Percentiles rank a stretch among this genome's conserved stretches.
Evolutionary conservation across 2,113 vertebrate species (phyloP).

Genomic region (Argyrosomus japonicus): DNA sequence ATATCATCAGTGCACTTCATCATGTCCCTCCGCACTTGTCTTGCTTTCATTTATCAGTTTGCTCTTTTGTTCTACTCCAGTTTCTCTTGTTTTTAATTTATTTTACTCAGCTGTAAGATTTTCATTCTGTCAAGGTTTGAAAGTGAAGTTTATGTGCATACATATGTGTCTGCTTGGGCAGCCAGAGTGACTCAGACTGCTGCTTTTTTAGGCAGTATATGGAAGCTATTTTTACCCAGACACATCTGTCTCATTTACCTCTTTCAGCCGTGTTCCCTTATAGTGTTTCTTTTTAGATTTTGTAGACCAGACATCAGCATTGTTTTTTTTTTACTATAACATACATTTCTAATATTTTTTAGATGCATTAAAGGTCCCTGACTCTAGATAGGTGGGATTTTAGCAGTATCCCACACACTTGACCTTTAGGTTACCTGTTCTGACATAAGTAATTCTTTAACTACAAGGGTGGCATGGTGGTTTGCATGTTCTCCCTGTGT

Average conservation of each 20-base stretch:
- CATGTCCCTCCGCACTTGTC: not conserved
- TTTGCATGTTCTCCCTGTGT: no score
- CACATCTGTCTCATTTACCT: not conserved
- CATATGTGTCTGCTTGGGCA: not conserved
- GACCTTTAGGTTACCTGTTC: no score
- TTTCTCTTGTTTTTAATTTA: not conserved
- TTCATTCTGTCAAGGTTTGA: not conserved
- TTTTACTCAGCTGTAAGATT: not conserved
- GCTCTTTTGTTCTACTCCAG: not conserved
- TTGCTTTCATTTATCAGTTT: not conserved
- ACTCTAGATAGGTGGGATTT: no score
- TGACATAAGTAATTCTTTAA: no score
- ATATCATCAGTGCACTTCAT: conserved; percentile 1
- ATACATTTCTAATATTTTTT: no score
- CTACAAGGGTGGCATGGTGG: no score
- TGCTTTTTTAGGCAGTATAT: not conserved
- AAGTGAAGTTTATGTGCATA: not conserved
- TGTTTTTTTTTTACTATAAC: no score
- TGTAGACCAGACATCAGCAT: not conserved
- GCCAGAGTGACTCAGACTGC: conserved; percentile 19
- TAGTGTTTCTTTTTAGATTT: not conserved
- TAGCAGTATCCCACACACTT: no score
- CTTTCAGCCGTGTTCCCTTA: not conserved
- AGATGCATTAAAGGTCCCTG: no score
- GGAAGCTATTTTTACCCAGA: not conserved